Evolutionary conservation across 2,797 vertebrate genomes (phyloP), one percentile per base, ranked within the genome.

Genomic region (Gymnoscopelus microlampas): DNA sequence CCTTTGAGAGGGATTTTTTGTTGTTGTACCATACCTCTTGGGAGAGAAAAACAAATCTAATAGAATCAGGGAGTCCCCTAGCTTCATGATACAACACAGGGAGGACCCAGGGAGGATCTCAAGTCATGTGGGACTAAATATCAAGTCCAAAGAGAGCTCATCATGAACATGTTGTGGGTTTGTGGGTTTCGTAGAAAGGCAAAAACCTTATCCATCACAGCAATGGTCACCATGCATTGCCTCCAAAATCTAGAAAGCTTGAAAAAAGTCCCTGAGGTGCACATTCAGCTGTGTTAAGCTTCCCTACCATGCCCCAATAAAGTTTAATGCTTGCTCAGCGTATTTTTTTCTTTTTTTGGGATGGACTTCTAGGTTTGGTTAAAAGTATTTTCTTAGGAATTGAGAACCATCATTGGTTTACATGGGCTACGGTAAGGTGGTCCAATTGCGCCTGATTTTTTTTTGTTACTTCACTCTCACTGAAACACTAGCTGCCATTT

Each of bases 181-280:
- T 88, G 77, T 74, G 68, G 88, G 83, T 85, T 86, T 87, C 49
- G 75, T 68, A 80, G 82, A 83, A 90, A 91, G 85, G 89, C 76
- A 73, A 23, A 77, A 73, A 10, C 68, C 62, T 72, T 44, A 71
- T 62, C 90, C 82, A 91, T 91, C 89, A 91, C 88, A 92, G 91
- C 88, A 81, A 91, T 86, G 89, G 89, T 92, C 91, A 87, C 86
- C 89, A 85, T 88, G 88, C 85, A 86, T 91, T 91, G 89, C 90
- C 90, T 93, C 89, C 88, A 89, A 94, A 93, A 94, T 91, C 91
- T 92, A 91, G 88, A 92, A 90, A 90, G 84, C 86, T 86, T 87
- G 78, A 91, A 89, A 90, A 86, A 89, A 90, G 84, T 94, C 93
- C 94, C 94, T 94, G 94, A 94, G 94, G 92, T 93, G 85, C 89